Base-by-base conservation (phyloP, 2,888 invertebrate species). In the Clunio marinus region DNA sequence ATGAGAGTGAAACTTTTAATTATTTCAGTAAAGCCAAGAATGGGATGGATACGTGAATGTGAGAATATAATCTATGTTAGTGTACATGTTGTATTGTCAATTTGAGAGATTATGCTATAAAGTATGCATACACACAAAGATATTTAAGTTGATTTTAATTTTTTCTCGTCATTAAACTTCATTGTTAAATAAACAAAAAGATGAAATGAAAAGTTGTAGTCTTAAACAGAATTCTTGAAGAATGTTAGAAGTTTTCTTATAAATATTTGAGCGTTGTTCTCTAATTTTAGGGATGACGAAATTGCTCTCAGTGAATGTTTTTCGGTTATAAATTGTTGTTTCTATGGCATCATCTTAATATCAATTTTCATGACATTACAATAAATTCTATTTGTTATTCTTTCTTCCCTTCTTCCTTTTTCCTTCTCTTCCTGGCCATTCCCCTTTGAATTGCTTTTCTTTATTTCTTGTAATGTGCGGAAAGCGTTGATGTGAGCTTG, bases 321-420 rank as follows among this genome's bases (percentile, higher is more conserved):
- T 59, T 28, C 27, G 60, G 60, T 60, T 60, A 60, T 41, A 60
- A 60, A 60, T 60, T 60, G 60, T 20, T 15, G 15, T 60, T 60
- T 22, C 20, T 22, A 37, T 13, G 32, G 35, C 24, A 13, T 60
- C 37, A 22, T 28, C 13, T 17, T 28, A 58, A 58, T 58, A 58
- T 58, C 58, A 58, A 58, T 58, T 60, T 24, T 24, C 37, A 60
- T 41, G 37, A 22, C 37, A 37, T 60, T 58, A 57, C 25, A 57
- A 57, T 32, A 58, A 32, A 32, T 58, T 32, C 17, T 24, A 32
- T 58, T 60, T 60, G 60, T 60, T 60, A 24, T 32, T 28, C 58
- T 25, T 57, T 22, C 55, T n/a, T 3, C n/a, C 20, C 32, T 58
- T 24, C n/a, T 25, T 10, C n/a, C 41, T 2, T 41, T 41, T n/a